Conservation (phyloP, 1,140 invertebrate genomes). For the Brachionus paranguensis region DNA sequence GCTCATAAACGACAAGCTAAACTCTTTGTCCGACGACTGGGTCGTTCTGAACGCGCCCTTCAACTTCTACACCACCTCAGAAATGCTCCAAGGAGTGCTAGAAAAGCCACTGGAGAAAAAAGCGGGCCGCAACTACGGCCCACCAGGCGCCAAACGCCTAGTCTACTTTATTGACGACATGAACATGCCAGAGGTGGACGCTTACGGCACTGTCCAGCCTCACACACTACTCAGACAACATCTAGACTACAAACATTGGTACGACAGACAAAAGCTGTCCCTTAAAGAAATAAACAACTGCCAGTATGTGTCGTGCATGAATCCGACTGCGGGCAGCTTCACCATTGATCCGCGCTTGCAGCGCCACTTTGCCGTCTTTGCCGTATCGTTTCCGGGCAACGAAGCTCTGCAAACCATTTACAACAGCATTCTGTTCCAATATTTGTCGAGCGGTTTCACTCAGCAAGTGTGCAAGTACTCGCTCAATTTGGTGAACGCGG, state of each 20-base stretch:
- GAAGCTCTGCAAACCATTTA: slow-evolving; percentile 85
- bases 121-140: slow-evolving; percentile 87
- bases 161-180: slow-evolving; percentile 94
- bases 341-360: slow-evolving; percentile 82
- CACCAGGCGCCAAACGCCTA: slow-evolving; percentile 84
- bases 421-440: slow-evolving; percentile 67
- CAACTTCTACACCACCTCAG: slow-evolving; percentile 91
- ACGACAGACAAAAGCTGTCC: slow-evolving; percentile 76
- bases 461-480: slow-evolving; percentile 58
- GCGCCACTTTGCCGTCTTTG: slow-evolving; percentile 87
- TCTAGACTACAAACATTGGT: slow-evolving; percentile 89
- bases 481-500: slow-evolving; percentile 69
- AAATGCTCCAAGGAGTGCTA: slow-evolving; percentile 87
- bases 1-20: slow-evolving; percentile 75
- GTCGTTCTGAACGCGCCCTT: slow-evolving; percentile 84
- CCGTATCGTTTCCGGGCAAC: slow-evolving; percentile 78
- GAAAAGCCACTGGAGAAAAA: slow-evolving; percentile 96
- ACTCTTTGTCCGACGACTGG: slow-evolving; percentile 73
- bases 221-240: slow-evolving; percentile 90
- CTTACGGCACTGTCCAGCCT: slow-evolving; percentile 87
- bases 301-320: slow-evolving; percentile 94
- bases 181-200: slow-evolving; percentile 95
- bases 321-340: slow-evolving; percentile 90
- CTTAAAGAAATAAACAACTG: slow-evolving; percentile 93
- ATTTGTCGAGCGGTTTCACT: slow-evolving; percentile 71